Conservation (phyloP, 2,113 vertebrate species). For the Phaethon lepturus region DNA sequence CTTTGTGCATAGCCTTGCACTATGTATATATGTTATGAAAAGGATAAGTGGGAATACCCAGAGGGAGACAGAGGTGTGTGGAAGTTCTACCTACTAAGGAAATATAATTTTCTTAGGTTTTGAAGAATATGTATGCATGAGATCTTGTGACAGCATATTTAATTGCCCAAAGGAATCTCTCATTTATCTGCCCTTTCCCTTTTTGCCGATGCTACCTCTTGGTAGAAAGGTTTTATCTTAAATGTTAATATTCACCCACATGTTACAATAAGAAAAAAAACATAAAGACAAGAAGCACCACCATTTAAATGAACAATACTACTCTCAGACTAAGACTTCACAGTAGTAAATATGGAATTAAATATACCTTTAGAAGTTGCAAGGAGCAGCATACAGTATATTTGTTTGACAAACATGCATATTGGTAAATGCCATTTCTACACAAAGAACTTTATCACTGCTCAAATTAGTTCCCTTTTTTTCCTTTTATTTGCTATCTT, state of each 20-base stretch:
- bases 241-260: background rate
- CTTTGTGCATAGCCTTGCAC: background rate
- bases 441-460: background rate
- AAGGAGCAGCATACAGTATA: background rate
- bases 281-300: background rate
- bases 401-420: background rate
- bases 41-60: rapidly evolving
- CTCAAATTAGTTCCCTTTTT: background rate
- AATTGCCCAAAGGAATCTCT: background rate
- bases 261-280: background rate
- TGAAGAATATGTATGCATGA: background rate
- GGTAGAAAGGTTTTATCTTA: background rate
- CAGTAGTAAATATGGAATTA: background rate
- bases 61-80: background rate
- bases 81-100: background rate
- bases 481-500: background rate
- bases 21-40: background rate
- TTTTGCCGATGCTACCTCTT: background rate
- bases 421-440: background rate
- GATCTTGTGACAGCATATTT: background rate
- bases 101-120: background rate
- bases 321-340: background rate
- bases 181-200: background rate
- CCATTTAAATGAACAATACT: background rate
- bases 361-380: background rate